Evolutionary conservation across 2,888 invertebrate species (phyloP).

Genomic region (Coenonympha glycerion): DNA sequence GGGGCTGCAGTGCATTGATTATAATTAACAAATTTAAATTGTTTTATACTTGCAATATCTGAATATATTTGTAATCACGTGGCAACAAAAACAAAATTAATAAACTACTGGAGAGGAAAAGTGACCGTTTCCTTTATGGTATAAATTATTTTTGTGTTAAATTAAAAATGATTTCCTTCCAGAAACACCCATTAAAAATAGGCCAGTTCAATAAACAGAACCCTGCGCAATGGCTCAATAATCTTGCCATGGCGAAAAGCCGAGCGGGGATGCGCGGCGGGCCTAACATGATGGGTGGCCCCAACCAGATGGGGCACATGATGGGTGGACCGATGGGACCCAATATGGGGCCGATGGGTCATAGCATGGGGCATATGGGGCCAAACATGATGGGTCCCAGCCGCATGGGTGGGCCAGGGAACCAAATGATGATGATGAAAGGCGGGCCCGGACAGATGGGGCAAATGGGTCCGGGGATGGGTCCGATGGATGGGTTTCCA

Average conservation of each 20-base stretch:
- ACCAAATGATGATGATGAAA: conserved; percentile 74
- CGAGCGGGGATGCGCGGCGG: conserved; percentile 78
- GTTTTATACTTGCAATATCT: too few relatives aligned
- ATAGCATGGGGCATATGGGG: conserved; percentile 69
- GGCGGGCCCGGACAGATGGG: conserved; percentile 67
- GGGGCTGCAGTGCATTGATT: too few relatives aligned
- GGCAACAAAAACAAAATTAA: too few relatives aligned
- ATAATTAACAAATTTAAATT: too few relatives aligned
- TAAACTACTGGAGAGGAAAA: too few relatives aligned
- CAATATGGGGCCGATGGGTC: conserved; percentile 68
- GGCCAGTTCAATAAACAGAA: conserved; percentile 90
- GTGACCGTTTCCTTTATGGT: too few relatives aligned
- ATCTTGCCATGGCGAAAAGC: conserved; percentile 84
- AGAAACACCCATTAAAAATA: conserved; percentile 93
- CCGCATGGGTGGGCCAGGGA: conserved; percentile 63
- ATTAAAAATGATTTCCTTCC: conserved; percentile 41
- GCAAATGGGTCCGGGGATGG: conserved; percentile 66
- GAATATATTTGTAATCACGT: too few relatives aligned
- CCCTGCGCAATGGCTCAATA: conserved; percentile 87
- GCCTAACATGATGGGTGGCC: conserved; percentile 72
- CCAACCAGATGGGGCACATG: conserved; percentile 70
- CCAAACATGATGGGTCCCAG: conserved; percentile 71
- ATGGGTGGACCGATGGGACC: conserved; percentile 72
- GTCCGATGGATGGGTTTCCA: conserved; percentile 74
- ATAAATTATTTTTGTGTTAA: background rate